Conservation (phyloP, 2,113 vertebrate genomes). For the Gymnorhina tibicen region DNA sequence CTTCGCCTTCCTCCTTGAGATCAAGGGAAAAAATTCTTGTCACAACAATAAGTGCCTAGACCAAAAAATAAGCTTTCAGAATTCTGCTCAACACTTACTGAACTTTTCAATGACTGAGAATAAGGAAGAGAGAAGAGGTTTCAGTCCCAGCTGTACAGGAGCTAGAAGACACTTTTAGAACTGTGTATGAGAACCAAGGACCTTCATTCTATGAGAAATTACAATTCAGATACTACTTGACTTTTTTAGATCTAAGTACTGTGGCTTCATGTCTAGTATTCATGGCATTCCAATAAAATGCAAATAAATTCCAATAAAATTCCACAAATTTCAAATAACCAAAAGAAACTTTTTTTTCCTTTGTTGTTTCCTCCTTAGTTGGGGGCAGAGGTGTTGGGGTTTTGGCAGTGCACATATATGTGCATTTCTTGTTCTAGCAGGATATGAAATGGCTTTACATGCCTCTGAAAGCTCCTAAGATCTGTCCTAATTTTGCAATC, state of each 20-base stretch:
- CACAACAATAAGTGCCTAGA: not conserved
- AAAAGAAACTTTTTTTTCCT: not conserved
- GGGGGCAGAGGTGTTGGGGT: accelerated
- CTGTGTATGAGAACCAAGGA: not conserved
- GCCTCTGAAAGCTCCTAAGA: not conserved
- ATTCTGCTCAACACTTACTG: not conserved
- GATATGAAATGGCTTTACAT: not conserved
- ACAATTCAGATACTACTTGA: not conserved
- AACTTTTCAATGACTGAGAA: not conserved
- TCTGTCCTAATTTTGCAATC: not conserved
- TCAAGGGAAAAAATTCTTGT: not conserved
- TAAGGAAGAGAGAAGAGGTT: not conserved
- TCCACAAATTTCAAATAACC: not conserved
- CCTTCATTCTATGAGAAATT: not conserved
- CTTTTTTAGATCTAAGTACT: not conserved
- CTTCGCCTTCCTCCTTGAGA: not conserved
- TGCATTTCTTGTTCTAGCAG: not conserved
- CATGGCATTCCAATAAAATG: not conserved
- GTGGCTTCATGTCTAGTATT: not conserved
- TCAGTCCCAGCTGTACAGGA: not conserved
- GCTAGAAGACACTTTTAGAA: not conserved
- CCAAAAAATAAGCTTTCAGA: not conserved
- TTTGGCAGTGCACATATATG: accelerated
- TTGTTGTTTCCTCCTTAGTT: not conserved
- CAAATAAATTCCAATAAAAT: not conserved